Evolutionary conservation across 2,113 vertebrate species (phyloP).

Genomic region (Corydoras sp.): DNA sequence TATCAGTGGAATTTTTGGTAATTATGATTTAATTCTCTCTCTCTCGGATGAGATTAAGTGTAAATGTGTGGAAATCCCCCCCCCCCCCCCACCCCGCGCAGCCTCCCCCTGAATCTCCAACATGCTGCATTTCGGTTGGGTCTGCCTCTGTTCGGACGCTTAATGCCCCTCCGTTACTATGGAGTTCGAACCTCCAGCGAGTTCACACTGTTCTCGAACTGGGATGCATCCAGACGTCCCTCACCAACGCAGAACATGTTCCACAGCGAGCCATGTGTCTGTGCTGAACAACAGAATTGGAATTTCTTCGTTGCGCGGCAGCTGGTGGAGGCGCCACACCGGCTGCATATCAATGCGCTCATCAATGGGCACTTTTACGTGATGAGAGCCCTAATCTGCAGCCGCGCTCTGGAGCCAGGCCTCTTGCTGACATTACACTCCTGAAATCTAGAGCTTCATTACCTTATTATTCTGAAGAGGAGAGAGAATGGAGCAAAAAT

Average conservation of each 20-base stretch:
- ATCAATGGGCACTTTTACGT: constrained; percentile 58
- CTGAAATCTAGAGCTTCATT: constrained; percentile 61
- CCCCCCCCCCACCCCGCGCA: too few relatives aligned
- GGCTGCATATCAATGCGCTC: constrained; percentile 62
- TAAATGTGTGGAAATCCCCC: too few relatives aligned
- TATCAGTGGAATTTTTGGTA: too few relatives aligned
- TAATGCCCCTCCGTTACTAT: too few relatives aligned
- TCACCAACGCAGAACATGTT: neutral
- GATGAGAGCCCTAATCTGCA: constrained; percentile 59
- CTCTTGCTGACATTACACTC: constrained; percentile 63
- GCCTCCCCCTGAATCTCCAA: too few relatives aligned
- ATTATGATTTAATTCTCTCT: too few relatives aligned
- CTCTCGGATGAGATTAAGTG: too few relatives aligned
- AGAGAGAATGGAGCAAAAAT: constrained; percentile 43
- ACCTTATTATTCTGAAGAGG: constrained; percentile 61
- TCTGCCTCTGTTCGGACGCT: too few relatives aligned
- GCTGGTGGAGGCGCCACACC: constrained; percentile 38
- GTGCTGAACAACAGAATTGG: constrained; percentile 12
- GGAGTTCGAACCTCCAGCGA: neutral
- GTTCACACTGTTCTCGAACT: neutral
- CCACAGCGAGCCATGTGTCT: neutral
- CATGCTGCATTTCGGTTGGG: too few relatives aligned
- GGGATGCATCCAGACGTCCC: neutral
- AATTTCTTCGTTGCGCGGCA: constrained; percentile 22
- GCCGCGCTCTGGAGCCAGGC: constrained; percentile 54